Evolutionary conservation across 2,797 vertebrate genomes (phyloP).

Genomic region (Cossypha polioptera): DNA sequence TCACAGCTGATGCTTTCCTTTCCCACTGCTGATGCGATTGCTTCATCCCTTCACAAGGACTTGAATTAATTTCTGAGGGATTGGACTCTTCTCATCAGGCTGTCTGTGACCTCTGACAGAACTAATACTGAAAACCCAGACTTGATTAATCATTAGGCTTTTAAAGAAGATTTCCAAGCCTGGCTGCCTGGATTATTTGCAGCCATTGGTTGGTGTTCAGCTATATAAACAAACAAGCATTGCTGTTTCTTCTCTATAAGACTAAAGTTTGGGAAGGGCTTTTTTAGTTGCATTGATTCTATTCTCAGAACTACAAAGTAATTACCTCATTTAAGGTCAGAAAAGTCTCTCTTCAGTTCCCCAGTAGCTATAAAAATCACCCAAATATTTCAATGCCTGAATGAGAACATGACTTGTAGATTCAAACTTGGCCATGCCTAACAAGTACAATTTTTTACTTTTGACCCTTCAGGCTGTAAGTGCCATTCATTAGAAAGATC

Average conservation of each 20-base stretch:
- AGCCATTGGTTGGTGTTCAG: not conserved
- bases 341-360: not conserved
- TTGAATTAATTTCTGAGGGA: slow-evolving; percentile 54
- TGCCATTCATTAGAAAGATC: not conserved
- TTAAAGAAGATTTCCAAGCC: slow-evolving; percentile 49
- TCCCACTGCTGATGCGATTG: not conserved
- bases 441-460: not conserved
- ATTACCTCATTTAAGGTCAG: not conserved
- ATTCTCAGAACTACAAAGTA: not conserved
- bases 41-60: slow-evolving; percentile 21
- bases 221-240: not conserved
- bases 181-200: slow-evolving; percentile 24
- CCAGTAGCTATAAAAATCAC: not conserved
- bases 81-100: slow-evolving; percentile 48
- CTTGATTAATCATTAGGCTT: slow-evolving; percentile 64
- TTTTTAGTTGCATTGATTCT: not conserved
- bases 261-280: not conserved
- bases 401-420: not conserved
- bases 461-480: not conserved
- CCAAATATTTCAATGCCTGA: not conserved
- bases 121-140: slow-evolving; percentile 34
- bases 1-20: not conserved
- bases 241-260: not conserved
- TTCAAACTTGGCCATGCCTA: not conserved
- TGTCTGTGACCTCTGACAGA: not conserved